Conservation (phyloP, 1,140 invertebrate genomes). For the Meloidogyne floridensis region DNA sequence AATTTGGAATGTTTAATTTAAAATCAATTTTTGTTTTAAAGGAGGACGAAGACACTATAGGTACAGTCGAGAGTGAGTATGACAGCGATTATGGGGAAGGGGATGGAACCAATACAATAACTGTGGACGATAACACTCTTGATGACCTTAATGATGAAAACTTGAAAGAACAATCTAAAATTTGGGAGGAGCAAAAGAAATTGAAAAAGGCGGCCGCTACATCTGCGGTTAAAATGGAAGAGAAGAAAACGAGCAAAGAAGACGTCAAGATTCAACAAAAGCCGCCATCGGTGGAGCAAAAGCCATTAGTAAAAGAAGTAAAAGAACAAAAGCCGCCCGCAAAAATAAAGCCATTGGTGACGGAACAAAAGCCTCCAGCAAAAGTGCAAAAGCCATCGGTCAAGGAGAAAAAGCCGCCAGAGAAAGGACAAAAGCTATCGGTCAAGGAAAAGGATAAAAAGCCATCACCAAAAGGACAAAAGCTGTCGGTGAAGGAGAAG, state of each 20-base stretch:
- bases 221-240: background rate
- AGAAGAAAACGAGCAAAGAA: background rate
- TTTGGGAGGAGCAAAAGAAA: background rate
- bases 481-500: no score
- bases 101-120: background rate
- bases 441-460: no score
- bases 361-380: background rate
- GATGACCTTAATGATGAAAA: background rate
- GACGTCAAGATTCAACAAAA: background rate
- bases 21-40: background rate
- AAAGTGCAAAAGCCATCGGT: background rate
- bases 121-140: conserved; percentile 1
- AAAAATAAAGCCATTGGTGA: background rate
- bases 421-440: background rate
- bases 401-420: background rate
- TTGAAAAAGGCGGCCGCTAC: background rate
- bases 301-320: no score
- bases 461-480: no score
- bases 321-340: background rate
- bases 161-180: background rate
- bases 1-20: background rate
- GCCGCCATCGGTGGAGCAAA: background rate
- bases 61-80: background rate
- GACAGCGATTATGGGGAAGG: background rate
- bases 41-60: background rate